A percentile compares a stretch with the other conserved stretches of the same genome.
Evolutionary conservation across 2,888 invertebrate genomes (phyloP).

Genomic region (Smittia sp.): DNA sequence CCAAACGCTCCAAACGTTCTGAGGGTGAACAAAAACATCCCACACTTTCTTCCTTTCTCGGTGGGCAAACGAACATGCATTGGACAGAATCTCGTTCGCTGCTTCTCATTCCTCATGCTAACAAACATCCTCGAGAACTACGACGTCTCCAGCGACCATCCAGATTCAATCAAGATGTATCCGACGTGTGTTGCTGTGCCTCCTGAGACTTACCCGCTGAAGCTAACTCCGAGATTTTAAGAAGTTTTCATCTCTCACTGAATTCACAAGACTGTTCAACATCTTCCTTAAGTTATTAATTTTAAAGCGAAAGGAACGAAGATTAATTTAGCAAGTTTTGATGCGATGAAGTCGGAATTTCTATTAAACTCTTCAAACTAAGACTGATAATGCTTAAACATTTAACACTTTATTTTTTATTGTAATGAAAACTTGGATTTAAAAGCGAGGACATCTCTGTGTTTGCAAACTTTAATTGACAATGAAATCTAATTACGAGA

Average conservation of each 20-base stretch:
- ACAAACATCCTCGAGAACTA: constrained; percentile 71
- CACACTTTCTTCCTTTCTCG: constrained; percentile 23
- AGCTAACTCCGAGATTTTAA: constrained; percentile 48
- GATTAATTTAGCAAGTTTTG: background rate
- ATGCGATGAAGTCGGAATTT: background rate
- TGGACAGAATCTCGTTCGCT: constrained; percentile 74
- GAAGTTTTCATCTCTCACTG: background rate
- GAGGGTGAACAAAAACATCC: constrained; percentile 12
- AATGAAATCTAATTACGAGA: constrained; percentile 2
- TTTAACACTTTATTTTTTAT: background rate
- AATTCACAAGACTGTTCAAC: background rate
- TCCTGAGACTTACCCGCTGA: constrained; percentile 66
- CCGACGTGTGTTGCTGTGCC: constrained; percentile 74
- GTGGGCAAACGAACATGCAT: constrained; percentile 56
- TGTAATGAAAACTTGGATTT: background rate
- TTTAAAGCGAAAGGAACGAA: too few species aligned
- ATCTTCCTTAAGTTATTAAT: background rate
- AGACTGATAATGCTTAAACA: constrained; percentile 11
- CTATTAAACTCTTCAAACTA: background rate
- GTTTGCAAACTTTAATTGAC: constrained; percentile 4
- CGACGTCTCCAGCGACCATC: constrained; percentile 60
- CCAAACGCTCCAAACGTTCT: background rate
- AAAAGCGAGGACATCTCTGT: background rate
- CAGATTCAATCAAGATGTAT: constrained; percentile 58
- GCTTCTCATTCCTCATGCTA: constrained; percentile 71